Evolutionary conservation across 2,888 invertebrate species (phyloP), one percentile per base, ranked within the genome.

Genomic region (Cephus sareptanus): DNA sequence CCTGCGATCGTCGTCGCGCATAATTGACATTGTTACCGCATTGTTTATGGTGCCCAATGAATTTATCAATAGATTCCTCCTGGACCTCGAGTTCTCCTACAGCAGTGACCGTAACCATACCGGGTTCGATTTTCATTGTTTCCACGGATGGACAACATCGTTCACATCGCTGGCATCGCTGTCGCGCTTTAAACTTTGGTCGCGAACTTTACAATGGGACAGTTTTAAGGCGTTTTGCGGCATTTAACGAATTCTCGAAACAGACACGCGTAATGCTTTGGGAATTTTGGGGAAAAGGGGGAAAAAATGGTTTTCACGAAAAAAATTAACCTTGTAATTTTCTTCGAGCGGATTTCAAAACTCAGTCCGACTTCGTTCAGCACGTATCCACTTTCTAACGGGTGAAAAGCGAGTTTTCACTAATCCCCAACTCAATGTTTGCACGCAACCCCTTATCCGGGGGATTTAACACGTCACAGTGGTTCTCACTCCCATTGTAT

Each of bases 11-110:
- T 80, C 83, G 83, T 56, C 80, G 83, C 87, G 86, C 88, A 88
- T 90, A 89, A 90, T 89, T 88, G 89, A 88, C 90, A 90, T 90
- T 90, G 90, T 89, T 90, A 86, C 83, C 82, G 86, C 88, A 89
- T 90, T 90, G 90, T 89, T 89, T 84, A 84, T 87, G 83, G 81
- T 81, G 81, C 83, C 86, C 86, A 86, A 84, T 86, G 88, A 89
- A 89, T 89, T 89, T 88, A 89, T 90, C 89, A 88, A 89, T 89
- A 87, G 85, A 86, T 85, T 87, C 83, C 84, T 83, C 82, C 76
- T 75, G 80, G 77, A 78, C 75, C 77, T 79, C 76, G 78, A 74
- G 77, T 74, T 69, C 78, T 73, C 81, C 78, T 71, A 68, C 77
- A 79, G 23, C 56, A 9, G 56, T 56, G 56, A 56, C 56, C 56